Conservation (phyloP, 2,888 invertebrate genomes). For the Metellina segmentata region DNA sequence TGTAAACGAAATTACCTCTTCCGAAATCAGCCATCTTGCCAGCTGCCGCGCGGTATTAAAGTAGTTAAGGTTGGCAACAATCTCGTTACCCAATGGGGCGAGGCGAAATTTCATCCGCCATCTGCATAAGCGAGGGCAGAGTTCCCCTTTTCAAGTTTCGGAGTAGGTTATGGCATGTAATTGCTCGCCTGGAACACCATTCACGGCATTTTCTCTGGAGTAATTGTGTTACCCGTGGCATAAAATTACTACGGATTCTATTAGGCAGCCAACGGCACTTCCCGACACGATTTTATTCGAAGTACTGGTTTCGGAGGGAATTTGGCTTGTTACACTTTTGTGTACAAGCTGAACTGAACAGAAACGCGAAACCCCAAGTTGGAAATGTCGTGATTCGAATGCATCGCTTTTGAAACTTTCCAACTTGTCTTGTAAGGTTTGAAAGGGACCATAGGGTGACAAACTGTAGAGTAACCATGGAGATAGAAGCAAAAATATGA, state of each 20-base stretch:
- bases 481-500: too few species aligned
- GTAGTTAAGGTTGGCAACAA: constrained; percentile 26
- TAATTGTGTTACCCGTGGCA: background rate
- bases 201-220: background rate
- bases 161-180: background rate
- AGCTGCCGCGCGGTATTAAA: constrained; percentile 5
- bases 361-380: too few species aligned
- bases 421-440: too few species aligned
- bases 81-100: constrained; percentile 32
- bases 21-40: background rate
- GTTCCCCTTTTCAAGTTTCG: background rate
- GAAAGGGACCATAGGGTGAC: too few species aligned
- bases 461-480: too few species aligned
- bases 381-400: too few species aligned
- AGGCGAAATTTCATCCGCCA: constrained; percentile 1
- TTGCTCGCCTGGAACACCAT: background rate
- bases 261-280: too few species aligned
- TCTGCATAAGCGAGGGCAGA: background rate
- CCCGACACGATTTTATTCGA: too few species aligned
- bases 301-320: too few species aligned
- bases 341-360: too few species aligned
- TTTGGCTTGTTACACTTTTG: too few species aligned
- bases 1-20: background rate
- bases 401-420: too few species aligned
- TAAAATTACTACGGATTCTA: background rate